Percentiles rank a stretch among this genome's conserved stretches.
These are phyloP conservation scores for Incurvaria masculella DNA, from an alignment of 2,888 invertebrate genomes.

Conservation along the genomic window DNA sequence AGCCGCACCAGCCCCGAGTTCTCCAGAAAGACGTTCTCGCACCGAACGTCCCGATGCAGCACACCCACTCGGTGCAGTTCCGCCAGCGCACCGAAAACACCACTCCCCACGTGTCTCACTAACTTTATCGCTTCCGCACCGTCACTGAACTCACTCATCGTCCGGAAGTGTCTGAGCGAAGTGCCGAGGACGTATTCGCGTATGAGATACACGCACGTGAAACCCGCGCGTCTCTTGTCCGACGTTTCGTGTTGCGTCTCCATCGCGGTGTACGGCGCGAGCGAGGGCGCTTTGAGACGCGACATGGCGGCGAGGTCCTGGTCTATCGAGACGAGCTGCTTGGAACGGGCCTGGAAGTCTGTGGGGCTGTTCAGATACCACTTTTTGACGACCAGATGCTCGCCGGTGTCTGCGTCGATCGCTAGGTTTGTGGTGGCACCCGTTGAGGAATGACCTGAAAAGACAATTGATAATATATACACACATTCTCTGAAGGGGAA, in stretches of 20 bases:
- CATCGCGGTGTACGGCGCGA: conserved; percentile 75
- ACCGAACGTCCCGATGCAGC: conserved; percentile 78
- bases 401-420: conserved; percentile 71
- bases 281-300: conserved; percentile 66
- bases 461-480: no score
- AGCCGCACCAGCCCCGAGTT: conserved; percentile 58
- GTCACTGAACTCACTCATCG: conserved; percentile 26
- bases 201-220: conserved; percentile 62
- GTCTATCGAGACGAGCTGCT: conserved; percentile 66
- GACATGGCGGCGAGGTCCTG: conserved; percentile 73
- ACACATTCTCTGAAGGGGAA: no score
- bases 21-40: conserved; percentile 71
- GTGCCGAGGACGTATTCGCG: conserved; percentile 63
- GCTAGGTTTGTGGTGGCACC: conserved; percentile 75
- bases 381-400: conserved; percentile 69
- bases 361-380: conserved; percentile 60
- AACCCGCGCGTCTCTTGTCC: conserved; percentile 24
- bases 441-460: conserved; percentile 66
- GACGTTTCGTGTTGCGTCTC: conserved; percentile 62
- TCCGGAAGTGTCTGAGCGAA: conserved; percentile 31
- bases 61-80: conserved; percentile 80
- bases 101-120: conserved; percentile 64
- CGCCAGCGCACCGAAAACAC: conserved; percentile 70
- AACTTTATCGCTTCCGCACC: conserved; percentile 34
- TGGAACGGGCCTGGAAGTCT: conserved; percentile 43